Base-by-base conservation (phyloP, 1,140 invertebrate genomes). In the Drosophila sulfurigaster region DNA sequence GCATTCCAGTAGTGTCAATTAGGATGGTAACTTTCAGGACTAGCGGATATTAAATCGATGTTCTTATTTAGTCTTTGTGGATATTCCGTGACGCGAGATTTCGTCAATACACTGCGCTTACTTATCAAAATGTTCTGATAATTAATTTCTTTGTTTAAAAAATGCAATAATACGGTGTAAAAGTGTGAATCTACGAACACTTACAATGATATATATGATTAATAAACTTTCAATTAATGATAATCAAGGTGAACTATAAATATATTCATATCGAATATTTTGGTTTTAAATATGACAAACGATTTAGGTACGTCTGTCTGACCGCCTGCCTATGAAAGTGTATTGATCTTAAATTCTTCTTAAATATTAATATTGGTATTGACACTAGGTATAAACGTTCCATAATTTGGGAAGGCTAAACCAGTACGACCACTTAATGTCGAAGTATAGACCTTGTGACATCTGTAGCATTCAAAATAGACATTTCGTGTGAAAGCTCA, bases 31-130 rank as follows among this genome's bases (percentile, higher is more conserved):
- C 41, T 54, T 54, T 54, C 30, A 32, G 11, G 13, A 43, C 28
- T 10, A 48, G 16, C 13, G 43, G 45, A 48, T 38, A 49, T 76
- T 58, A 38, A 66, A 71, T 63, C n/a, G 62, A 48, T 35, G 69
- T 85, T 73, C 51, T 30, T 68, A 64, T 75, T 86, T 67, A 86
- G 82, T 85, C 73, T 78, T 65, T 75, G 63, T 52, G 57, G 43
- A 57, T 70, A 66, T 63, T 72, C 58, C 70, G 79, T 59, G 78
- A 51, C 56, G 82, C 46, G 63, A 75, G 51, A 81, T 78, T 56
- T 74, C 41, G 4, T 10, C 13, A 62, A 49, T 7, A 48, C 11
- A 48, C 11, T 30, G 16, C n/a, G 46, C 11, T 49, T 38, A 20
- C 28, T n/a, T 5, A 32, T 35, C 2, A 54, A 35, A 54, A 15